Conservation (phyloP, 2,888 invertebrate species). For the Choreutis nemorana region DNA sequence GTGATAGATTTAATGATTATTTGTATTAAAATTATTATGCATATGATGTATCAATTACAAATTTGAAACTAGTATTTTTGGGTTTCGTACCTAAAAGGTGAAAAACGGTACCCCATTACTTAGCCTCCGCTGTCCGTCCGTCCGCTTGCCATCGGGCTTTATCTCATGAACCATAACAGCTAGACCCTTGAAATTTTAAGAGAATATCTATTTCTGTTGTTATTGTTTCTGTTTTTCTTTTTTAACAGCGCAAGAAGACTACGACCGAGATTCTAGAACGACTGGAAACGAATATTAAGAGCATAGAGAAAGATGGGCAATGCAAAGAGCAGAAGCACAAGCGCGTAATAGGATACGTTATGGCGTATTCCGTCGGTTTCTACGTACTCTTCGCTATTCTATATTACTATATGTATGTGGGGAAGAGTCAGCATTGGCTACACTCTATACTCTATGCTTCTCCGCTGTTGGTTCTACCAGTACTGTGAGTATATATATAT, state of each 20-base stretch:
- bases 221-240: background rate
- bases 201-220: background rate
- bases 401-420: slow-evolving; percentile 83
- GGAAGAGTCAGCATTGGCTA: slow-evolving; percentile 73
- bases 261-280: slow-evolving; percentile 69
- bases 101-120: too few species aligned
- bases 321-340: slow-evolving; percentile 84
- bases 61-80: slow-evolving; percentile 4
- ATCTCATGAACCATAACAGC: too few species aligned
- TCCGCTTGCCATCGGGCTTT: too few species aligned
- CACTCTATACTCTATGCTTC: slow-evolving; percentile 79
- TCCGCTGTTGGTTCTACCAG: slow-evolving; percentile 81
- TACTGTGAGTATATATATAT: slow-evolving; percentile 73
- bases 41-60: background rate
- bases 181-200: too few species aligned
- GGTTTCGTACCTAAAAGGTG: too few species aligned
- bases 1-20: too few species aligned
- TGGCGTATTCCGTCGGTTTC: slow-evolving; percentile 72
- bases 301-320: slow-evolving; percentile 81
- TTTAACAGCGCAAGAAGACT: slow-evolving; percentile 51
- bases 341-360: slow-evolving; percentile 80
- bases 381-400: slow-evolving; percentile 76
- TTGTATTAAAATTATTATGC: too few species aligned
- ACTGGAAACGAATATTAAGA: slow-evolving; percentile 80
- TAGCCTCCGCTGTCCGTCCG: too few species aligned